Conservation (phyloP, 2,797 vertebrate species). For the Poecilia gillii region DNA sequence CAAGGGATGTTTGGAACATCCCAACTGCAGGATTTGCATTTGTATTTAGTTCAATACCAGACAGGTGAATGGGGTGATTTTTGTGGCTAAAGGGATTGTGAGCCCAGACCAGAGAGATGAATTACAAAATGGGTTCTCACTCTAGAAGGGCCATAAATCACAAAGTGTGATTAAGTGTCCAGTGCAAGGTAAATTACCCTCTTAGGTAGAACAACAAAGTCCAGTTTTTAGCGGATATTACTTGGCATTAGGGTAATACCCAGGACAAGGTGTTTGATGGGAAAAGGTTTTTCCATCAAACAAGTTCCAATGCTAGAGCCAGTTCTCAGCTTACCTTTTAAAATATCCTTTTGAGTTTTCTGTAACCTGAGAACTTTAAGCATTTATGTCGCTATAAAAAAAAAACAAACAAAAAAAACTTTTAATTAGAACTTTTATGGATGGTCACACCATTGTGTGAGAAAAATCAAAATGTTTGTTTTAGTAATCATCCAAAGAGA, state of each 20-base stretch:
- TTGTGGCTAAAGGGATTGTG: slow-evolving; percentile 32
- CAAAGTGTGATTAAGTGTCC: slow-evolving; percentile 39
- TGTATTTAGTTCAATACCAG: slow-evolving; percentile 57
- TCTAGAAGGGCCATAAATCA: slow-evolving; percentile 53
- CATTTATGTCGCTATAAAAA: neutral
- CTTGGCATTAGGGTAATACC: neutral
- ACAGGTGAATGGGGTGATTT: slow-evolving; percentile 46
- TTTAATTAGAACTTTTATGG: neutral
- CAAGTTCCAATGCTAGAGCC: neutral
- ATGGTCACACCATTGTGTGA: neutral
- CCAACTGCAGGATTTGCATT: slow-evolving; percentile 63
- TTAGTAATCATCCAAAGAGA: neutral
- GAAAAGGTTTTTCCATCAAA: neutral
- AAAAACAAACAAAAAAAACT: too few relatives aligned
- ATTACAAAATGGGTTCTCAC: slow-evolving; percentile 49
- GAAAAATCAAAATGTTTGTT: neutral
- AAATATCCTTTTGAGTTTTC: neutral
- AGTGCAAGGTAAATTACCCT: slow-evolving; percentile 41
- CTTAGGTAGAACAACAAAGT: slow-evolving; percentile 41
- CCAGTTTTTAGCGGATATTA: slow-evolving; percentile 25
- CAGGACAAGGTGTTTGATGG: neutral
- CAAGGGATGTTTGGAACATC: slow-evolving; percentile 44
- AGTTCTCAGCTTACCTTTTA: neutral
- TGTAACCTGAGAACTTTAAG: neutral
- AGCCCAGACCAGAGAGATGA: slow-evolving; percentile 52